Conservation (phyloP, 2,797 vertebrate species). For the Oreochromis mossambicus region DNA sequence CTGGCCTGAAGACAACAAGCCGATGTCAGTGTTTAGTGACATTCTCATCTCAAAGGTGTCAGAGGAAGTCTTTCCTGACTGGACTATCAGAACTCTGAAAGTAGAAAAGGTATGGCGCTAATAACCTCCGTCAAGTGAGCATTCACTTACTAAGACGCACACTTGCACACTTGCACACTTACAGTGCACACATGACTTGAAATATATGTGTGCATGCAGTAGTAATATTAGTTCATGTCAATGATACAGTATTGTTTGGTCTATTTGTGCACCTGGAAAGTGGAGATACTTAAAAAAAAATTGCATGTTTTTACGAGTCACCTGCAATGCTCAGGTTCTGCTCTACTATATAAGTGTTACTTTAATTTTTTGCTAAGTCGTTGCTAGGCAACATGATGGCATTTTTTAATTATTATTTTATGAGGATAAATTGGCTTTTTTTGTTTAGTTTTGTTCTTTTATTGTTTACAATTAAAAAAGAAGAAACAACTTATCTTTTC, state of each 20-base stretch:
- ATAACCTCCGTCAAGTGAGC: neutral
- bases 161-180: neutral
- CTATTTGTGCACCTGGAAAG: neutral
- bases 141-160: neutral
- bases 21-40: slow-evolving; percentile 96
- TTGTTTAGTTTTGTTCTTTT: neutral
- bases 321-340: neutral
- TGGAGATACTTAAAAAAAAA: neutral
- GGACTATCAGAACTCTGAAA: slow-evolving; percentile 94
- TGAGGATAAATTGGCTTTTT: neutral
- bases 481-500: neutral
- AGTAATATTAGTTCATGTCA: neutral
- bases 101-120: slow-evolving; percentile 86
- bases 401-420: neutral
- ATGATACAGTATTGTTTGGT: neutral
- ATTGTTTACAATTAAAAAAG: neutral
- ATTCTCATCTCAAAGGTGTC: slow-evolving; percentile 95
- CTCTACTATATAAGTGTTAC: neutral
- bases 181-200: neutral
- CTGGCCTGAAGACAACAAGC: slow-evolving; percentile 98
- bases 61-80: slow-evolving; percentile 89
- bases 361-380: neutral
- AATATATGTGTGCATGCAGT: neutral
- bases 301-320: neutral
- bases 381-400: neutral